These are phyloP conservation scores for Bufo bufo DNA, from an alignment of 2,113 vertebrate species.

Conservation along the genomic window DNA sequence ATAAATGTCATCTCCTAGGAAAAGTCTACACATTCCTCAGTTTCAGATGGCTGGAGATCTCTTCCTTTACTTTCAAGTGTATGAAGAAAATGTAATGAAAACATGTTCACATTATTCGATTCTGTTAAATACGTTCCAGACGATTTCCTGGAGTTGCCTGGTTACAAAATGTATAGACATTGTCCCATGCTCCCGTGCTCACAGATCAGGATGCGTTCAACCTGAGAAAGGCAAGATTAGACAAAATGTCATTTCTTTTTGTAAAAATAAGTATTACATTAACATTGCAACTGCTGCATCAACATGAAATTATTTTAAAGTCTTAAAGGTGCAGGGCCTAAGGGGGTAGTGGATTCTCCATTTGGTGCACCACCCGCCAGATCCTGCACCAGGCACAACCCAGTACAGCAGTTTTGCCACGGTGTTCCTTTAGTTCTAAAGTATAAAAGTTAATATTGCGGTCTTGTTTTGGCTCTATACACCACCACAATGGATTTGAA, in stretches of 20 bases:
- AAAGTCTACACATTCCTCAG: background rate
- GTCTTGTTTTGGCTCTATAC: too few species aligned
- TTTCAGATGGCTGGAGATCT: background rate
- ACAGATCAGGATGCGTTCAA: conserved; percentile 30
- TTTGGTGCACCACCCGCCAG: too few species aligned
- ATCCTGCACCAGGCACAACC: too few species aligned
- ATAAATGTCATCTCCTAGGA: background rate
- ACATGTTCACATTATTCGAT: background rate
- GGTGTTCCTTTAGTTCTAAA: too few species aligned
- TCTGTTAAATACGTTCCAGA: background rate
- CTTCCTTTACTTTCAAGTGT: background rate
- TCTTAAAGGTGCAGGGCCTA: too few species aligned
- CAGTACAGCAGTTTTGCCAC: too few species aligned
- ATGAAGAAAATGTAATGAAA: conserved; percentile 17
- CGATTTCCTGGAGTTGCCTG: background rate
- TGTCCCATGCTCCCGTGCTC: background rate
- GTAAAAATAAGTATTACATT: background rate
- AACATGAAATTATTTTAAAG: background rate
- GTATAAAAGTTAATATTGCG: too few species aligned
- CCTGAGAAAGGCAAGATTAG: conserved; percentile 9
- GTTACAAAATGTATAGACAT: background rate
- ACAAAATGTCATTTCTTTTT: background rate
- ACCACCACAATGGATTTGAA: too few species aligned
- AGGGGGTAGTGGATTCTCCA: too few species aligned
- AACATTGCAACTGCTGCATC: background rate